Evolutionary conservation across 2,888 invertebrate species (phyloP).

Genomic region (Ceraclea dissimilis): DNA sequence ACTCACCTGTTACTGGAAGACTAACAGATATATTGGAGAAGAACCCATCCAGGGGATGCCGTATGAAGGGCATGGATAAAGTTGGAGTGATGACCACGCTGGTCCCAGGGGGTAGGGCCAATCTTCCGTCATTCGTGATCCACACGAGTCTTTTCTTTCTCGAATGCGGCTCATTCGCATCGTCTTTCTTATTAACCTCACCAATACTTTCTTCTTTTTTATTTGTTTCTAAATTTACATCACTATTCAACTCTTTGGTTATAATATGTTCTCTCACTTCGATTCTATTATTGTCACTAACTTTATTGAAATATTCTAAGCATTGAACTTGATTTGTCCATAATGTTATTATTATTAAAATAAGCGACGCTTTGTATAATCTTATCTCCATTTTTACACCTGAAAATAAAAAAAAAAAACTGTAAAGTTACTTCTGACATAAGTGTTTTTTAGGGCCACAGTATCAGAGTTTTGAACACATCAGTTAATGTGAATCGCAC

Average conservation of each 20-base stretch:
- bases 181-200: neutral
- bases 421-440: no score
- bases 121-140: constrained; percentile 77
- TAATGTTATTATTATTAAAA: neutral
- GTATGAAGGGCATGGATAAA: constrained; percentile 70
- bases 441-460: no score
- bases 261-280: neutral
- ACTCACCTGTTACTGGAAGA: constrained; percentile 79
- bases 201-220: neutral
- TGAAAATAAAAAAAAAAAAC: neutral
- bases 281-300: neutral
- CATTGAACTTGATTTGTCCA: neutral
- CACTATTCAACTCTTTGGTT: neutral
- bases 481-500: no score
- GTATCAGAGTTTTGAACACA: no score
- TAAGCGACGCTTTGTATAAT: neutral
- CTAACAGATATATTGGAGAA: constrained; percentile 77
- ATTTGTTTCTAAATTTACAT: no score
- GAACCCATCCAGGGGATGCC: constrained; percentile 80
- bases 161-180: constrained; percentile 51
- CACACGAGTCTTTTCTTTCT: constrained; percentile 76
- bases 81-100: constrained; percentile 73
- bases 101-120: constrained; percentile 79
- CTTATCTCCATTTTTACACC: neutral
- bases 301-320: neutral